phyloP scores from a whole-genome alignment of 2,888 invertebrate species.

The Rhyacophila evoluta region DNA sequence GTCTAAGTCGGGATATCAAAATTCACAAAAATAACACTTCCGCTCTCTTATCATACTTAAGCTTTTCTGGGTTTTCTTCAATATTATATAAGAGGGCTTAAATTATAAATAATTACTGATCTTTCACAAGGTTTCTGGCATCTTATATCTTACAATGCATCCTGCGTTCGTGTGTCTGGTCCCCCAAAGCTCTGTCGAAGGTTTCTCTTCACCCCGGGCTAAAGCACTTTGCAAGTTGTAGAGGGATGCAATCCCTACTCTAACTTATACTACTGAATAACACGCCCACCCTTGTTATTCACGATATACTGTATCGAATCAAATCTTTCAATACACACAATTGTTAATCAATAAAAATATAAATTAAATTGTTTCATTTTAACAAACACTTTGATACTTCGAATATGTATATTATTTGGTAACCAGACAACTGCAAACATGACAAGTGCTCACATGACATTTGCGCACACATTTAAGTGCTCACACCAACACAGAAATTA shows the following conservation, averaged over 20 bases:
- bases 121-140: neutral
- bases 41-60: too few species aligned
- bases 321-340: neutral
- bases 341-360: too few species aligned
- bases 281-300: neutral
- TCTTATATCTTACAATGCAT: neutral
- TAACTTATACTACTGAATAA: neutral
- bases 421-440: too few species aligned
- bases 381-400: too few species aligned
- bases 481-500: too few species aligned
- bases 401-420: too few species aligned
- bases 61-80: too few species aligned
- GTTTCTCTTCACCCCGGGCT: neutral
- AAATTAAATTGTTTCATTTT: too few species aligned
- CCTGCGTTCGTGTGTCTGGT: neutral
- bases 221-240: conserved; percentile 12
- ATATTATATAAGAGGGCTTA: neutral
- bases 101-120: neutral
- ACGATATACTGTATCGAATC: neutral
- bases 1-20: too few species aligned
- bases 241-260: conserved; percentile 10
- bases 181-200: neutral
- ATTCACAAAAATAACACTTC: too few species aligned
- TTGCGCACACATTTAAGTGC: too few species aligned
- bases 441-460: too few species aligned